phyloP scores from a whole-genome alignment of 2,797 vertebrate genomes.

The Alcedo atthis region DNA sequence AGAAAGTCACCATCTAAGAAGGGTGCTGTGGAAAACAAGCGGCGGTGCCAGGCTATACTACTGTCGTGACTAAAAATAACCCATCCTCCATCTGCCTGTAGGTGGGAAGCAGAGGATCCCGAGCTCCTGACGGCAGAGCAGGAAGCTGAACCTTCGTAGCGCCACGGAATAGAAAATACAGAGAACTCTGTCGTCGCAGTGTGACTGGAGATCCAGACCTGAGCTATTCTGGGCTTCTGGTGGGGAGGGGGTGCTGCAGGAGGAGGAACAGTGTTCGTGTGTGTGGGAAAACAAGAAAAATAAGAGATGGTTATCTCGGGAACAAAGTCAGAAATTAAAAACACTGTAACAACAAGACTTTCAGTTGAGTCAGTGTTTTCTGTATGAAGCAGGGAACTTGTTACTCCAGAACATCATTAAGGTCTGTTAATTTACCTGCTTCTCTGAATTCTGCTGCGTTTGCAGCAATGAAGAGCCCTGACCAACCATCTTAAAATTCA shows the following conservation, averaged over 20 bases:
- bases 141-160: not conserved
- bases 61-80: not conserved
- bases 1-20: not conserved
- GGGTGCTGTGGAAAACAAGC: not conserved
- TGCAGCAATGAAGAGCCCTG: not conserved
- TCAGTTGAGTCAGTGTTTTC: not conserved
- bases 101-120: not conserved
- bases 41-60: not conserved
- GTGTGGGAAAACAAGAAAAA: not conserved
- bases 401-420: not conserved
- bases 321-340: not conserved
- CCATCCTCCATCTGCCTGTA: not conserved
- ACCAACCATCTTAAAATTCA: not conserved
- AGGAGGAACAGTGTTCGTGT: not conserved
- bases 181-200: not conserved
- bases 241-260: not conserved
- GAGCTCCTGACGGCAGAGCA: not conserved
- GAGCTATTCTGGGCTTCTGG: not conserved
- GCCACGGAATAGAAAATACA: not conserved
- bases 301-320: not conserved
- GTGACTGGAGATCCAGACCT: not conserved
- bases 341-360: not conserved
- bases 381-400: accelerated
- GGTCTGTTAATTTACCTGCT: not conserved
- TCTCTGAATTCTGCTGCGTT: not conserved